These are phyloP conservation scores for Hylyphantes graminicola DNA, from an alignment of 1,140 invertebrate species.

Conservation along the genomic window DNA sequence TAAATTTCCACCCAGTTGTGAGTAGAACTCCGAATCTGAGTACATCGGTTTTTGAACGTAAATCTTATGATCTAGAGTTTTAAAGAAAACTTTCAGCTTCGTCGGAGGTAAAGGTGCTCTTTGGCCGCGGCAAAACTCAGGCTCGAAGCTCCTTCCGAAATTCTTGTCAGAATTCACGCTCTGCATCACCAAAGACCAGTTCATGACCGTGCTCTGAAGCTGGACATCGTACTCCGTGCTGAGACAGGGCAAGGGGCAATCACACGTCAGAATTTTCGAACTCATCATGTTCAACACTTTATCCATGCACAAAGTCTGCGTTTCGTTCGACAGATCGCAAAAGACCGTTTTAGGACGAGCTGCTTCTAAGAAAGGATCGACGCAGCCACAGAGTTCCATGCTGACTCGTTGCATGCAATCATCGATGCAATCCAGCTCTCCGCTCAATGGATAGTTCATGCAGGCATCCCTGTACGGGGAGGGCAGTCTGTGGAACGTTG, in stretches of 20 bases:
- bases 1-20: constrained; percentile 36
- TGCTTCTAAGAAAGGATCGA: constrained; percentile 5
- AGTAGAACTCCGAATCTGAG: constrained; percentile 22
- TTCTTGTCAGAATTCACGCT: too few relatives aligned
- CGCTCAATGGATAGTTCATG: not conserved
- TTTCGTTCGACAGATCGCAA: constrained; percentile 19
- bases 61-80: constrained; percentile 3
- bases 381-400: not conserved
- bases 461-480: too few relatives aligned
- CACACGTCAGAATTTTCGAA: not conserved
- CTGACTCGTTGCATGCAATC: constrained; percentile 7
- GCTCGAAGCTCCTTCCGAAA: too few relatives aligned
- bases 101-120: not conserved
- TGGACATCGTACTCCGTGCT: constrained; percentile 6
- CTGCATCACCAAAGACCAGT: too few relatives aligned
- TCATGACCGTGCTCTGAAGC: too few relatives aligned
- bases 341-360: not conserved
- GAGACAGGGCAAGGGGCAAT: constrained; percentile 23
- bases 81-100: constrained; percentile 17
- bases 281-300: not conserved
- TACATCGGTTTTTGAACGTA: constrained; percentile 24
- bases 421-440: not conserved
- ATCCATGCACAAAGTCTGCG: constrained; percentile 14
- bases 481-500: too few relatives aligned
- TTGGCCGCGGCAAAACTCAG: too few relatives aligned